Percentiles rank a stretch among this genome's conserved stretches.
phyloP scores from a whole-genome alignment of 2,888 invertebrate genomes.

The Ophraella communa region DNA sequence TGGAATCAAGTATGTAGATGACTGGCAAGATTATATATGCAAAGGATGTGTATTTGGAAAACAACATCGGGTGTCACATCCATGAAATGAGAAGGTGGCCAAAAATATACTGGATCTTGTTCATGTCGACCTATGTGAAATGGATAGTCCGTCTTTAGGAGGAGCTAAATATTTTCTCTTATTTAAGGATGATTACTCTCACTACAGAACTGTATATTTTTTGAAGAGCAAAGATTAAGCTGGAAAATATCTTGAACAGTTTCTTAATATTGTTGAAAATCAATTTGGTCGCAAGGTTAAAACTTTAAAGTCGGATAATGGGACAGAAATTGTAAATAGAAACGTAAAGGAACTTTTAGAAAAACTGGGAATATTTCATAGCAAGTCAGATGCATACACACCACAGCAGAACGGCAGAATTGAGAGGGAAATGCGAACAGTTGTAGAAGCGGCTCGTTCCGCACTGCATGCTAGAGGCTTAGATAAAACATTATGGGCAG shows the following conservation, averaged over 20 bases:
- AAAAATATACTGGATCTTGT: constrained; percentile 39
- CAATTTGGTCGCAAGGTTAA: constrained; percentile 44
- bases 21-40: constrained; percentile 29
- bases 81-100: constrained; percentile 40
- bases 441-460: too few relatives aligned
- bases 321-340: constrained; percentile 41
- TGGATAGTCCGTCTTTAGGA: constrained; percentile 39
- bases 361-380: too few relatives aligned
- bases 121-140: constrained; percentile 47
- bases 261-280: constrained; percentile 44
- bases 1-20: constrained; percentile 23
- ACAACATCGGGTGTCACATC: constrained; percentile 40
- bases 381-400: too few relatives aligned
- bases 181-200: not conserved
- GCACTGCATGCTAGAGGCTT: too few relatives aligned
- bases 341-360: constrained; percentile 33
- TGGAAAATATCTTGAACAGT: constrained; percentile 33
- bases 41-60: constrained; percentile 27
- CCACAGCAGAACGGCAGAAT: too few relatives aligned
- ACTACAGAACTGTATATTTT: constrained; percentile 43
- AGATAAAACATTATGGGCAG: too few relatives aligned
- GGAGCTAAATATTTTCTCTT: constrained; percentile 22
- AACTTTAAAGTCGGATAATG: constrained; percentile 44
- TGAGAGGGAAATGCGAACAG: too few relatives aligned
- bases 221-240: constrained; percentile 45